Base-by-base conservation (phyloP, 2,113 vertebrate genomes). In the Sinosuthora webbiana region DNA sequence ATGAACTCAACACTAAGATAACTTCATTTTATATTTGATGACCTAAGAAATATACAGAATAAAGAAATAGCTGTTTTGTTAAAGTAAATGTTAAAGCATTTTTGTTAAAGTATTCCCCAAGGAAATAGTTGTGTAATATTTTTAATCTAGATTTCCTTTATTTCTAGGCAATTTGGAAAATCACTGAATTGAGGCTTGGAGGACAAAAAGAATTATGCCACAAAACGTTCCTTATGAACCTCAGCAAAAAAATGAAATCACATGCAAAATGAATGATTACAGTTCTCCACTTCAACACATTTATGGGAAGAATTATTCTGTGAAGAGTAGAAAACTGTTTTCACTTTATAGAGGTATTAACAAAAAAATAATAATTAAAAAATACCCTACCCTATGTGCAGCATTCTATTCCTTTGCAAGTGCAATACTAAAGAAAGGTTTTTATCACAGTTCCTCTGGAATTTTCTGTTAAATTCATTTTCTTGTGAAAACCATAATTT, bases 371-470 rank as follows among this genome's bases (percentile, higher is more conserved):
- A 41, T 19, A 59, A 47, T 49, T 76, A 39, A 28, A 27, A 27
- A 5, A 39, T 39, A 39, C 11, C 24, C 21, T 1, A 1, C 6
- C n/a, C n/a, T 62, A 13, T 5, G 0, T 53, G 5, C 21, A 90
- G 39, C 1, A 2, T 86, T 65, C 14, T 45, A 3, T 75, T 87
- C 7, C 37, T 42, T 76, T 85, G n/a, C 15, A 57, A 39, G 3
- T 17, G 3, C 13, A 20, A 45, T 65, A 69, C 37, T 71, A 52
- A 88, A 49, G 7, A 39, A 57, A 64, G 0, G 1, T 56, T 60
- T 73, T 14, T 49, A 37, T 17, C n/a, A 31, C 11, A 20, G 6
- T 7, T 80, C 2, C 22, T 44, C 28, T 56, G 15, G 8, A 71
- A 22, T 69, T 86, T 88, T 89, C 30, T 80, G 15, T 15, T 37